These are phyloP conservation scores for Cheilosia grossa DNA, from an alignment of 2,888 invertebrate genomes.

Conservation along the genomic window DNA sequence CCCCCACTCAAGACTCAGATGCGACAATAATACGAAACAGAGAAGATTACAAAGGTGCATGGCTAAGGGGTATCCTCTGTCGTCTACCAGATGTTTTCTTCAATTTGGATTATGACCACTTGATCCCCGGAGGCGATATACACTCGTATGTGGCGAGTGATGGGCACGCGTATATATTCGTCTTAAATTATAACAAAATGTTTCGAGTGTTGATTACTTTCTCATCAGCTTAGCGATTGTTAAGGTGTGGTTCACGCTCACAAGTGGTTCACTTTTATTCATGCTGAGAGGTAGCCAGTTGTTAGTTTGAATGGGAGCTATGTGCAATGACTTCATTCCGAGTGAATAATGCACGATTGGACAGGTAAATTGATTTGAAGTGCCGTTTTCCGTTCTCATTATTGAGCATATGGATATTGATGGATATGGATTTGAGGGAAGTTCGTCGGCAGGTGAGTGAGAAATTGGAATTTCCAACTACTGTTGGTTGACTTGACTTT, in stretches of 20 bases:
- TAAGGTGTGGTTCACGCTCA: slow-evolving; percentile 61
- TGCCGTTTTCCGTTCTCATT: too few species aligned
- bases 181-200: slow-evolving; percentile 59
- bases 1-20: slow-evolving; percentile 41
- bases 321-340: slow-evolving; percentile 53
- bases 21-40: slow-evolving; percentile 40
- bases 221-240: slow-evolving; percentile 67
- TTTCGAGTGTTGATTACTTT: slow-evolving; percentile 67
- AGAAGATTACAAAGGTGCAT: slow-evolving; percentile 1
- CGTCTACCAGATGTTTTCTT: slow-evolving; percentile 70
- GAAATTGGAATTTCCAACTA: too few species aligned
- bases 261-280: slow-evolving; percentile 49
- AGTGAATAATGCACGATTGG: slow-evolving; percentile 42
- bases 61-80: neutral
- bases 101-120: slow-evolving; percentile 69
- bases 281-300: slow-evolving; percentile 8
- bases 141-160: slow-evolving; percentile 16
- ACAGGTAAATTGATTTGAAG: neutral
- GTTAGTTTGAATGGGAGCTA: slow-evolving; percentile 19
- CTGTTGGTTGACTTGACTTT: too few species aligned
- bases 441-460: too few species aligned
- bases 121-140: slow-evolving; percentile 33
- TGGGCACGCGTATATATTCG: slow-evolving; percentile 50
- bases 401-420: too few species aligned
- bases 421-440: too few species aligned